These are phyloP conservation scores for Python bivittatus DNA, from an alignment of 2,113 vertebrate species.

Conservation along the genomic window DNA sequence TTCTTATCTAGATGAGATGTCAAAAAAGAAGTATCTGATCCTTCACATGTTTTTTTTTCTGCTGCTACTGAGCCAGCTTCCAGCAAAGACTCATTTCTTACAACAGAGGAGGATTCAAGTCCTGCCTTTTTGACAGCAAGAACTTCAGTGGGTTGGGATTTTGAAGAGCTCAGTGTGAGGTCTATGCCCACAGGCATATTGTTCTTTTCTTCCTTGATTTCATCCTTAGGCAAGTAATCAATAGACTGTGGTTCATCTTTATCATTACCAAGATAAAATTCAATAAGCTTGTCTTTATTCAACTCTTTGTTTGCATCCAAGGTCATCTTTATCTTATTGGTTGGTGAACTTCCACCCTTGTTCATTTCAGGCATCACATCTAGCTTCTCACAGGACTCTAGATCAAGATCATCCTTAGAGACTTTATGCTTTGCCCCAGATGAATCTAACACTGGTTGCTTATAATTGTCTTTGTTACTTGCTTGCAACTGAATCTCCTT, in stretches of 20 bases:
- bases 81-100: conserved; percentile 55
- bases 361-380: conserved; percentile 75
- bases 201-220: conserved; percentile 61
- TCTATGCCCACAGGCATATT: conserved; percentile 69
- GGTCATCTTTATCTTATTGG: conserved; percentile 68
- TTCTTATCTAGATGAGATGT: conserved; percentile 76
- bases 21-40: conserved; percentile 64
- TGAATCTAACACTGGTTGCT: conserved; percentile 56
- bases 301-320: conserved; percentile 71
- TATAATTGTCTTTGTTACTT: conserved; percentile 59
- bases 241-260: conserved; percentile 63
- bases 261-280: conserved; percentile 77
- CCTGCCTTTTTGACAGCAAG: conserved; percentile 56
- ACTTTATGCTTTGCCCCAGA: conserved; percentile 64
- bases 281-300: conserved; percentile 79
- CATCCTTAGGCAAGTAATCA: conserved; percentile 63
- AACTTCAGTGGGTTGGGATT: conserved; percentile 57
- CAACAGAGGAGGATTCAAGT: conserved; percentile 60
- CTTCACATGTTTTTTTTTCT: conserved; percentile 60
- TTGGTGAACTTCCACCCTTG: conserved; percentile 72
- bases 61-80: conserved; percentile 56
- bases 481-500: conserved; percentile 59
- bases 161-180: conserved; percentile 72
- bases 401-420: conserved; percentile 71
- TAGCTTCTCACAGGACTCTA: conserved; percentile 76